phyloP scores from a whole-genome alignment of 2,888 invertebrate genomes.

The Drosophila neutralis region DNA sequence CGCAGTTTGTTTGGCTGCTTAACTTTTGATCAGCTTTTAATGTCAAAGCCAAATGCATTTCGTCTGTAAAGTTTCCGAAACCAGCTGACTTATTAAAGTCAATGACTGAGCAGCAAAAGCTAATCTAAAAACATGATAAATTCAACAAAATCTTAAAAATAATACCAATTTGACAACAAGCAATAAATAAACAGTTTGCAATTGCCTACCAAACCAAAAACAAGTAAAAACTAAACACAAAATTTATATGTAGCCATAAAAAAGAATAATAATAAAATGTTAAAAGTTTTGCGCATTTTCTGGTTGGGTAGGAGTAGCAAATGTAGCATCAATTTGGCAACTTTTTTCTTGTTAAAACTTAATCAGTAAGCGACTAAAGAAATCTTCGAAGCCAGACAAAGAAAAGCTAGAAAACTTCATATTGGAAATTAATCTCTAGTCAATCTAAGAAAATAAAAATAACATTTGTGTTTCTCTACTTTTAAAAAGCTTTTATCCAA shows the following conservation, averaged over 20 bases:
- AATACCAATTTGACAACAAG: neutral
- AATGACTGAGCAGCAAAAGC: constrained; percentile 5
- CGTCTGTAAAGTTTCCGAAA: constrained; percentile 69
- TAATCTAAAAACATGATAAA: constrained; percentile 19
- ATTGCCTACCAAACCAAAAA: constrained; percentile 5
- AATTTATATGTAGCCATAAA: constrained; percentile 18
- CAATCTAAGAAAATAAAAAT: neutral
- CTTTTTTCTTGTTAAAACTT: constrained; percentile 10
- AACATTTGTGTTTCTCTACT: neutral
- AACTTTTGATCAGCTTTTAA: constrained; percentile 77
- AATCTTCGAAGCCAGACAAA: neutral
- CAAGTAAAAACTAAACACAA: constrained; percentile 29
- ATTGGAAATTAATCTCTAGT: neutral
- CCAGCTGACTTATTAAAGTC: constrained; percentile 33
- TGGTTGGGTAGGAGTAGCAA: constrained; percentile 3
- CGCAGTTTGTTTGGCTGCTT: constrained; percentile 58
- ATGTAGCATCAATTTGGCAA: constrained; percentile 16
- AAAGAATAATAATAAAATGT: constrained; percentile 4
- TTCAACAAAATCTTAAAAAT: constrained; percentile 6
- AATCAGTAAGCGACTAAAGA: neutral
- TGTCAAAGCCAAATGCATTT: constrained; percentile 69
- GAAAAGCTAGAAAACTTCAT: neutral
- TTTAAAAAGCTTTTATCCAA: neutral
- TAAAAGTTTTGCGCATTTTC: constrained; percentile 24
- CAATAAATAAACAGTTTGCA: constrained; percentile 1